These are phyloP conservation scores for Falco columbarius DNA, from an alignment of 2,797 vertebrate genomes.

Conservation along the genomic window DNA sequence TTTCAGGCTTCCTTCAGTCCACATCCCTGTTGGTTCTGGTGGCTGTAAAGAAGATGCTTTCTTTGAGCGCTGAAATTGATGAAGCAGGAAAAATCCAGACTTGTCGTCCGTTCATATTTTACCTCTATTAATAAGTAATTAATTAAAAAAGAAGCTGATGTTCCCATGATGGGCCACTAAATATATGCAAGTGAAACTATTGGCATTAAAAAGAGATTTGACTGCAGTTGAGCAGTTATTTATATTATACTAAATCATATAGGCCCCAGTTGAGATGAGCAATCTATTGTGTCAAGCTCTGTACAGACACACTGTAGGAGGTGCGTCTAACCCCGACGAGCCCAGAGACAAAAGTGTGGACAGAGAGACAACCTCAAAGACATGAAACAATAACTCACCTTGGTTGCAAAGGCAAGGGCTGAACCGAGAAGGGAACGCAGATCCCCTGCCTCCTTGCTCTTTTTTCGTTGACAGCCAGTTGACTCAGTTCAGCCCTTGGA, in stretches of 20 bases:
- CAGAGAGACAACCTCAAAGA: background rate
- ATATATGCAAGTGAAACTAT: conserved; percentile 20
- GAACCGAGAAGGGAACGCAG: background rate
- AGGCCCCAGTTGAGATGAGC: conserved; percentile 3
- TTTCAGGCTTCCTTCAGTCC: conserved; percentile 3
- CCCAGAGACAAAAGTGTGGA: background rate
- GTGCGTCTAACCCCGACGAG: background rate
- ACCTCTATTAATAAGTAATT: conserved; percentile 62
- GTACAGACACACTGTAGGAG: background rate
- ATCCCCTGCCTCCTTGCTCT: background rate
- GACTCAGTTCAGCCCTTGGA: background rate
- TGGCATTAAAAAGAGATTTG: conserved; percentile 52
- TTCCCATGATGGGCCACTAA: conserved; percentile 31
- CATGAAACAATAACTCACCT: background rate
- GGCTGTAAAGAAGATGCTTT: conserved; percentile 5
- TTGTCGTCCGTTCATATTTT: conserved; percentile 26
- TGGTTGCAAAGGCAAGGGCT: background rate
- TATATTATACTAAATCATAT: conserved; percentile 29
- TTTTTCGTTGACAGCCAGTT: background rate
- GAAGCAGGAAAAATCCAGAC: conserved; percentile 23
- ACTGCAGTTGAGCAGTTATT: conserved; percentile 38
- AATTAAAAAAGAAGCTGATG: conserved; percentile 50
- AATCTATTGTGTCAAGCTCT: background rate
- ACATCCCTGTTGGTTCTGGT: background rate
- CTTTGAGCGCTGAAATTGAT: conserved; percentile 27